phyloP scores from a whole-genome alignment of 2,888 invertebrate species.

The Pheosia tremula region DNA sequence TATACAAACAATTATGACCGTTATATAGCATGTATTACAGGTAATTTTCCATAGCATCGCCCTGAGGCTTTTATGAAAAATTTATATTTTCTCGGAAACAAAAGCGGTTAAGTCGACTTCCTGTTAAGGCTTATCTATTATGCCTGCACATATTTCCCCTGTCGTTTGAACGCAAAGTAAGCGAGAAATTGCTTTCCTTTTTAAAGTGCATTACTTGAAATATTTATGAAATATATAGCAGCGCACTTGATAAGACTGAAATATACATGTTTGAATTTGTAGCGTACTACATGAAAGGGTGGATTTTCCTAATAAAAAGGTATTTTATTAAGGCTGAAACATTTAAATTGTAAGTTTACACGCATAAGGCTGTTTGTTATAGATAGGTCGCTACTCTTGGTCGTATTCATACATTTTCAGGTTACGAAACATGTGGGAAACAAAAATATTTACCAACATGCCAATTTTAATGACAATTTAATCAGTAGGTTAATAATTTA shows the following conservation, averaged over 20 bases:
- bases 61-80: conserved; percentile 61
- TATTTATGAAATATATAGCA: conserved; percentile 54
- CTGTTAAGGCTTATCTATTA: conserved; percentile 72
- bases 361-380: too few relatives aligned
- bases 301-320: too few relatives aligned
- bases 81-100: conserved; percentile 73
- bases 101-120: conserved; percentile 71
- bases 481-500: too few relatives aligned
- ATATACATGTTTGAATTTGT: neutral
- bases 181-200: conserved; percentile 76
- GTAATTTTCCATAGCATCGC: conserved; percentile 64
- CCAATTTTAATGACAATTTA: too few relatives aligned
- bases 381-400: too few relatives aligned
- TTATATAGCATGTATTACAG: conserved; percentile 55
- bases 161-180: conserved; percentile 72
- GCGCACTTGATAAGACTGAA: conserved; percentile 17
- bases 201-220: conserved; percentile 52
- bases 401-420: too few relatives aligned
- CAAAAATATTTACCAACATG: too few relatives aligned
- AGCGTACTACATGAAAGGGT: too few relatives aligned
- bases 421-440: too few relatives aligned
- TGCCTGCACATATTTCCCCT: conserved; percentile 66
- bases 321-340: too few relatives aligned
- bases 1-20: conserved; percentile 62
- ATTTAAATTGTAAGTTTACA: too few relatives aligned